phyloP scores from a whole-genome alignment of 2,113 vertebrate species.

The Seriola rivoliana region DNA sequence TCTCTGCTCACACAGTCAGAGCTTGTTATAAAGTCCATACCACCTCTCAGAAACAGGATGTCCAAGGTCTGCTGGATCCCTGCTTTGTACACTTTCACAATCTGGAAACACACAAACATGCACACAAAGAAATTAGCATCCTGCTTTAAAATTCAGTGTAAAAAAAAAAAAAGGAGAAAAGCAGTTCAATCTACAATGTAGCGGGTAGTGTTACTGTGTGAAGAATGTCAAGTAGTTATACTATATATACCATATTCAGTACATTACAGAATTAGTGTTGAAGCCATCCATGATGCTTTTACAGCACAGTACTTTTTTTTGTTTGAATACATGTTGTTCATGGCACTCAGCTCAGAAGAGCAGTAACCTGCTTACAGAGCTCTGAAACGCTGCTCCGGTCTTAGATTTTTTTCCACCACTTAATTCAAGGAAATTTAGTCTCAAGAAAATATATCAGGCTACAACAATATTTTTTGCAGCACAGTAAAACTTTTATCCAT shows the following conservation, averaged over 20 bases:
- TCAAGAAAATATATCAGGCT: too few relatives aligned
- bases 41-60: conserved; percentile 91
- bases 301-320: neutral
- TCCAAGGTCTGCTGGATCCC: conserved; percentile 95
- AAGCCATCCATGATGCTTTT: neutral
- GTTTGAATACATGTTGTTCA: neutral
- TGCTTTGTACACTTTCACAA: conserved; percentile 90
- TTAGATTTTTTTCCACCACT: too few relatives aligned
- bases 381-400: too few relatives aligned
- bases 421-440: too few relatives aligned
- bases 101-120: conserved; percentile 76
- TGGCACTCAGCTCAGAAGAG: neutral
- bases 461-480: too few relatives aligned
- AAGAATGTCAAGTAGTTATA: neutral
- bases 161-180: neutral
- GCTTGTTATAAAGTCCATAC: conserved; percentile 92
- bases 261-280: neutral
- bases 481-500: too few relatives aligned
- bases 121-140: neutral
- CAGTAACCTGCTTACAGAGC: too few relatives aligned
- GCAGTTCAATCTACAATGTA: neutral
- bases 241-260: neutral
- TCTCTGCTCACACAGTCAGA: conserved; percentile 95
- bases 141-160: neutral
- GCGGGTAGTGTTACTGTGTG: neutral